These are phyloP conservation scores for Pseudopleuronectes americanus DNA, from an alignment of 2,797 vertebrate genomes.

Conservation along the genomic window DNA sequence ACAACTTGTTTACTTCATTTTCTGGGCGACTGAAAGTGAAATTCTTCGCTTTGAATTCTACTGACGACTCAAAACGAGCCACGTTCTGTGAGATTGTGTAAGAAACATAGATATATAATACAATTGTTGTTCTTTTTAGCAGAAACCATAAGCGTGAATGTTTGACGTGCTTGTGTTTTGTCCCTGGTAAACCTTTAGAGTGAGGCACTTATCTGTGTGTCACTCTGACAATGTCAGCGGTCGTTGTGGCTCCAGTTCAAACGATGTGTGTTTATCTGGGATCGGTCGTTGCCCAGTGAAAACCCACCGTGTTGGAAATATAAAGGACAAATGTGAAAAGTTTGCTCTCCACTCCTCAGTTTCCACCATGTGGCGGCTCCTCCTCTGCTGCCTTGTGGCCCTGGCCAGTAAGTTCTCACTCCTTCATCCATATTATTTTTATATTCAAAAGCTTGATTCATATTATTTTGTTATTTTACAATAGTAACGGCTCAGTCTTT, in stretches of 20 bases:
- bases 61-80: not conserved
- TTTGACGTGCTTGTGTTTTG: too few relatives aligned
- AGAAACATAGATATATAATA: not conserved
- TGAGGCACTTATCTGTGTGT: constrained; percentile 54
- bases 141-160: not conserved
- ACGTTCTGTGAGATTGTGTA: not conserved
- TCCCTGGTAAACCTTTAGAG: too few relatives aligned
- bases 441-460: not conserved
- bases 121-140: not conserved
- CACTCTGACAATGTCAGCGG: constrained; percentile 75
- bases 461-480: not conserved
- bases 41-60: constrained; percentile 2
- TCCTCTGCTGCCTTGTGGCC: constrained; percentile 78
- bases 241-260: constrained; percentile 41
- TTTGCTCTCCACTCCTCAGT: constrained; percentile 38
- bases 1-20: too few relatives aligned
- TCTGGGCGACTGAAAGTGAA: too few relatives aligned
- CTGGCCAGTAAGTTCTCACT: constrained; percentile 76
- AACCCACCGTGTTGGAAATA: constrained; percentile 44
- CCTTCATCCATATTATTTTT: not conserved
- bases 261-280: constrained; percentile 48
- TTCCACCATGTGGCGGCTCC: constrained; percentile 72
- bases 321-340: constrained; percentile 54
- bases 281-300: constrained; percentile 3
- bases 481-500: not conserved